A percentile compares a stretch with the other conserved stretches of the same genome.
These are phyloP conservation scores for Poeciliopsis infans DNA, from an alignment of 2,797 vertebrate genomes.

Conservation along the genomic window DNA sequence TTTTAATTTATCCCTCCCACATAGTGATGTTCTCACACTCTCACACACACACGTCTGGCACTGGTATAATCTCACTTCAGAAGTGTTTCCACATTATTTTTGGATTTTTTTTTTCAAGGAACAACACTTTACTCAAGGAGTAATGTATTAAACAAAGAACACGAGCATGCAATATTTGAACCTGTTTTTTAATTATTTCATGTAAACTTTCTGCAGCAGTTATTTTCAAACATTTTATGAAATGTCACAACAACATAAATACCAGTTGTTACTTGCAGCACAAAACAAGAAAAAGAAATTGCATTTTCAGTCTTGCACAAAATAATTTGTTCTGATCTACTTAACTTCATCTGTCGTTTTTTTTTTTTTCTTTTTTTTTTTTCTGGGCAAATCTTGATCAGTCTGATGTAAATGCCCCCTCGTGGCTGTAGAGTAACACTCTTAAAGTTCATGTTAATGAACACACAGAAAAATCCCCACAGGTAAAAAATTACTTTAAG, in stretches of 20 bases:
- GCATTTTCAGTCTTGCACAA: background rate
- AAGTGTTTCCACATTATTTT: slow-evolving; percentile 34
- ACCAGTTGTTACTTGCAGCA: background rate
- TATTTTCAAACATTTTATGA: background rate
- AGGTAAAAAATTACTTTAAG: background rate
- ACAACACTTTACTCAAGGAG: background rate
- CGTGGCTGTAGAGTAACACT: background rate
- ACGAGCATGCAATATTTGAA: background rate
- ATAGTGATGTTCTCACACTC: slow-evolving; percentile 28
- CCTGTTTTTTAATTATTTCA: background rate
- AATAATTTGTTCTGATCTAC: background rate
- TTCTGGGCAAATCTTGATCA: background rate
- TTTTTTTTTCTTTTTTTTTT: no score
- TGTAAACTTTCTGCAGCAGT: background rate
- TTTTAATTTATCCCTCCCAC: background rate
- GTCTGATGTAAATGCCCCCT: background rate
- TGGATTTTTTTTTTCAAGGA: slow-evolving; percentile 5
- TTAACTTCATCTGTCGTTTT: background rate
- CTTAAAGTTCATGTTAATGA: background rate
- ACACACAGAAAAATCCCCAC: background rate
- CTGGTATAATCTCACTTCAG: slow-evolving; percentile 48
- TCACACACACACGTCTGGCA: slow-evolving; percentile 43
- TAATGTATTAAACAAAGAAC: background rate
- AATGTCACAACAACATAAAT: background rate
- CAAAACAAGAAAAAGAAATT: background rate